Evolutionary conservation across 2,113 vertebrate genomes (phyloP).

Genomic region (Apistogramma diplotaenia): DNA sequence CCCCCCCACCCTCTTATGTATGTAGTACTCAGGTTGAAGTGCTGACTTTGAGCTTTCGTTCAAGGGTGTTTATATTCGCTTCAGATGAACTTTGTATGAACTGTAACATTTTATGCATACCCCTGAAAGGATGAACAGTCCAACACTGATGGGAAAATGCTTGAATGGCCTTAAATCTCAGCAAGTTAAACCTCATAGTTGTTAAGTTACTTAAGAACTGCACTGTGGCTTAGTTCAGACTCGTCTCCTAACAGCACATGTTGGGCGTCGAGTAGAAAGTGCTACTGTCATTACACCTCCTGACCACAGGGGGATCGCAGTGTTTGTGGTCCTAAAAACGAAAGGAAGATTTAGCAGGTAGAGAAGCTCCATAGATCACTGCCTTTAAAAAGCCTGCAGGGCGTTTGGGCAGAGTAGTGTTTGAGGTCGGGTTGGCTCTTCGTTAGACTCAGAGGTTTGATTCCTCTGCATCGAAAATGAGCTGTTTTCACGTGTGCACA

Average conservation of each 20-base stretch:
- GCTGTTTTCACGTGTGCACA: neutral
- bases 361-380: neutral
- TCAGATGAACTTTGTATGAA: neutral
- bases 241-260: neutral
- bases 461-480: neutral
- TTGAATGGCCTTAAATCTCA: neutral
- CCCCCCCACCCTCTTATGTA: neutral
- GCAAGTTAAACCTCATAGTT: neutral
- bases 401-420: neutral
- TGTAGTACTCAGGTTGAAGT: neutral
- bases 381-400: neutral
- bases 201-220: neutral
- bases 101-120: neutral
- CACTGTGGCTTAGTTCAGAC: neutral
- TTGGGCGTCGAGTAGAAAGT: neutral
- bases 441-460: neutral
- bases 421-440: neutral
- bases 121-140: neutral
- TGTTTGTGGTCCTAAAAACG: neutral
- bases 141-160: neutral
- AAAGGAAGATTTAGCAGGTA: neutral
- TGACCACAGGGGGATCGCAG: conserved; percentile 32
- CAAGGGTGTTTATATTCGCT: neutral
- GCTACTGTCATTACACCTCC: neutral
- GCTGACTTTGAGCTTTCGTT: neutral